These are phyloP conservation scores for Mythimna ferrago DNA, from an alignment of 2,888 invertebrate genomes.

Conservation along the genomic window DNA sequence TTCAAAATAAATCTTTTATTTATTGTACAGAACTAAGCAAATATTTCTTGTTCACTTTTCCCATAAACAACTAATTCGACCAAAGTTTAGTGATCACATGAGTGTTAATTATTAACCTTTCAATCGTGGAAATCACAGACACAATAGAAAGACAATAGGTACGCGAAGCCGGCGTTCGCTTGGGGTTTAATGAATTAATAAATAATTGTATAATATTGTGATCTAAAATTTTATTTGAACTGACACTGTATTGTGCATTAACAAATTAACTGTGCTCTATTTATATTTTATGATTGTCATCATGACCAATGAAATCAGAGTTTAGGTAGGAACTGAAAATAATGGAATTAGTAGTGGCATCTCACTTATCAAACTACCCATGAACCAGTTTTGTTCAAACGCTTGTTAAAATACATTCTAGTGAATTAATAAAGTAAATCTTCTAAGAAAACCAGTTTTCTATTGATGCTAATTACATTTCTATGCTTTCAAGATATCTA, in stretches of 20 bases:
- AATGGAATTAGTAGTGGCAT: conserved; percentile 4
- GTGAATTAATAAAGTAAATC: neutral
- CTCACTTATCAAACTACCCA: neutral
- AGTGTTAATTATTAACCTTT: conserved; percentile 20
- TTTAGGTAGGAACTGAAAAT: conserved; percentile 2
- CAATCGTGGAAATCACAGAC: no score
- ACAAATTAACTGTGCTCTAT: neutral
- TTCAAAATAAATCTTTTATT: conserved; percentile 61
- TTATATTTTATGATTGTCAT: neutral
- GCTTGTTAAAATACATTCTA: neutral
- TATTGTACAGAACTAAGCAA: conserved; percentile 63
- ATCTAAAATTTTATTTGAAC: conserved; percentile 11
- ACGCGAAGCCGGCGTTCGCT: no score
- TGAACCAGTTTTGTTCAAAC: neutral
- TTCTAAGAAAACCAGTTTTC: neutral
- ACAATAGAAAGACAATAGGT: no score
- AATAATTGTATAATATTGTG: neutral
- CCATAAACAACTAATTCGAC: conserved; percentile 41
- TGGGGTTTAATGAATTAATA: no score
- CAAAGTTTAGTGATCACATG: neutral
- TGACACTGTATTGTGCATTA: neutral
- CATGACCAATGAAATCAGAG: neutral
- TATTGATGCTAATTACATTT: neutral
- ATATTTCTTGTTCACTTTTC: conserved; percentile 44
- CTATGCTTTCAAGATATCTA: neutral